Percentiles rank a stretch among this genome's conserved stretches.
These are phyloP conservation scores for Conus ventricosus DNA, from an alignment of 1,140 invertebrate genomes.

Conservation along the genomic window DNA sequence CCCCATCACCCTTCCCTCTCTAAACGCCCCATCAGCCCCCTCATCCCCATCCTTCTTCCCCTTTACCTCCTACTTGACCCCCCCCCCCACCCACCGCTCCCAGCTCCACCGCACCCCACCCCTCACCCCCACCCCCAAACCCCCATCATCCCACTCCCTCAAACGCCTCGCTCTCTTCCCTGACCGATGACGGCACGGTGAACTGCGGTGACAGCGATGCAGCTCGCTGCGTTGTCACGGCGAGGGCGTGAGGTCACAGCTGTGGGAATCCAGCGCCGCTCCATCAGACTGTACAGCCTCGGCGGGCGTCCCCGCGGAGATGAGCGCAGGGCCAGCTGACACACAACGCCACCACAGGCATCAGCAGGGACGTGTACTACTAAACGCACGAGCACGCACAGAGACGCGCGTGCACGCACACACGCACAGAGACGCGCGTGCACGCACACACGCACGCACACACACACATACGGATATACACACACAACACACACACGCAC, in stretches of 20 bases:
- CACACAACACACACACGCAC: neutral
- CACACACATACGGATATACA: neutral
- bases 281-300: neutral
- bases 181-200: neutral
- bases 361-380: neutral
- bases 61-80: too few species aligned
- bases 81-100: too few species aligned
- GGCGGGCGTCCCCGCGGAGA: neutral
- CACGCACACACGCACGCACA: neutral
- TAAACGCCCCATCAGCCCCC: too few species aligned
- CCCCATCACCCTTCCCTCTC: too few species aligned
- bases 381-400: neutral
- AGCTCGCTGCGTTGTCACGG: neutral
- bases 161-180: too few species aligned
- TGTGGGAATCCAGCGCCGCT: neutral
- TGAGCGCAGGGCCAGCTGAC: neutral
- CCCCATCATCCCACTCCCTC: too few species aligned
- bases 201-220: neutral
- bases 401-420: neutral
- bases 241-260: neutral
- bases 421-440: neutral
- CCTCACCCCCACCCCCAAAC: too few species aligned
- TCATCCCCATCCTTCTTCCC: too few species aligned
- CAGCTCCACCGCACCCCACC: too few species aligned
- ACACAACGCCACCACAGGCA: too few species aligned